Conservation (phyloP, 1,140 invertebrate species). For the Macrostomum lignano region DNA sequence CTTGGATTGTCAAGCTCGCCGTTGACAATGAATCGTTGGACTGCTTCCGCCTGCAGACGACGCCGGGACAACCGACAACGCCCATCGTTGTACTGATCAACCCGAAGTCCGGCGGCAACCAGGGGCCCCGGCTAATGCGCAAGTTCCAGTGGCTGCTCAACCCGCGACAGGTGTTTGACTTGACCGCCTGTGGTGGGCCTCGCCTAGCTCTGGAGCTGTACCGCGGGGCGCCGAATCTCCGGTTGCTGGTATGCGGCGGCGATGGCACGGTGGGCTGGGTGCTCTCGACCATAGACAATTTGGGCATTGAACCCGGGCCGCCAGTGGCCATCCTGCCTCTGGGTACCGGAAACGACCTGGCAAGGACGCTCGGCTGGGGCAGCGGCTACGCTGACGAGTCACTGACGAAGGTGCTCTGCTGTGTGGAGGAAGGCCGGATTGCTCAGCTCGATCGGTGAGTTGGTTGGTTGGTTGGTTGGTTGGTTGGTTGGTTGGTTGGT, state of each 20-base stretch:
- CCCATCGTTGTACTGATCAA: constrained; percentile 78
- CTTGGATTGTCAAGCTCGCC: too few species aligned
- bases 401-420: constrained; percentile 62
- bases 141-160: constrained; percentile 60
- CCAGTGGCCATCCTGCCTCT: constrained; percentile 64
- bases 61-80: too few species aligned
- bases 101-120: constrained; percentile 71
- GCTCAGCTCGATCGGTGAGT: constrained; percentile 45
- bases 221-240: not conserved
- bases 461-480: too few species aligned
- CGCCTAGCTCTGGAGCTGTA: constrained; percentile 29
- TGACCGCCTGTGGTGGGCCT: too few species aligned
- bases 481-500: too few species aligned
- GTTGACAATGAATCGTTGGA: too few species aligned
- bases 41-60: too few species aligned
- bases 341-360: constrained; percentile 85
- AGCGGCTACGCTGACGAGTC: constrained; percentile 90
- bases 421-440: constrained; percentile 63
- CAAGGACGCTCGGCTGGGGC: constrained; percentile 72
- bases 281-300: constrained; percentile 57
- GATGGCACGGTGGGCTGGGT: constrained; percentile 41
- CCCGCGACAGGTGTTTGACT: constrained; percentile 70
- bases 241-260: constrained; percentile 25
- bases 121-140: constrained; percentile 38
- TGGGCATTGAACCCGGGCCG: constrained; percentile 45